Percentiles rank a stretch among this genome's conserved stretches.
These are phyloP conservation scores for Propithecus perrieri DNA, from an alignment of 2,797 vertebrate species.

Conservation along the genomic window DNA sequence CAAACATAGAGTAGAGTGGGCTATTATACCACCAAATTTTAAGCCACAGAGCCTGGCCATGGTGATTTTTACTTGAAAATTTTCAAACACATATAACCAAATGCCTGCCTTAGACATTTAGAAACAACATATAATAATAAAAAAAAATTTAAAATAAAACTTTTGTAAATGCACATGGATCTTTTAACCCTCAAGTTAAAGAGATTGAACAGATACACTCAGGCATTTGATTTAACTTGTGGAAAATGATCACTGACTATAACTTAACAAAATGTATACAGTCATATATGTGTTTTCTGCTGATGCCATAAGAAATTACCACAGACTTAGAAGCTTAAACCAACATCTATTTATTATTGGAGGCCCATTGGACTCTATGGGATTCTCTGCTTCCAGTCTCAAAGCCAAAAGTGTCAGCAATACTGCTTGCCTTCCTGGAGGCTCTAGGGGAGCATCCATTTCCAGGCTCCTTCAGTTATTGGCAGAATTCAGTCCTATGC, in stretches of 20 bases:
- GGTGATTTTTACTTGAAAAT: neutral
- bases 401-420: neutral
- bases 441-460: neutral
- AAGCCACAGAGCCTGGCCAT: neutral
- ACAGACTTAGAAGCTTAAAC: neutral
- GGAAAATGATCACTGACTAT: neutral
- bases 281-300: neutral
- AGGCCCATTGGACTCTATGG: neutral
- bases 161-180: neutral
- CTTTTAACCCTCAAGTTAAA: neutral
- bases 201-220: neutral
- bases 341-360: neutral
- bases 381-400: neutral
- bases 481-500: neutral
- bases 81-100: neutral
- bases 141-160: slow-evolving; percentile 19
- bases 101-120: neutral
- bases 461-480: neutral
- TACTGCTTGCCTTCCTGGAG: neutral
- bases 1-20: neutral
- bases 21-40: neutral
- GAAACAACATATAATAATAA: neutral
- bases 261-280: neutral
- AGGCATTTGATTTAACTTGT: neutral
- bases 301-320: neutral